Evolutionary conservation across 2,888 invertebrate species (phyloP).

Genomic region (Drosophila stalkeri): DNA sequence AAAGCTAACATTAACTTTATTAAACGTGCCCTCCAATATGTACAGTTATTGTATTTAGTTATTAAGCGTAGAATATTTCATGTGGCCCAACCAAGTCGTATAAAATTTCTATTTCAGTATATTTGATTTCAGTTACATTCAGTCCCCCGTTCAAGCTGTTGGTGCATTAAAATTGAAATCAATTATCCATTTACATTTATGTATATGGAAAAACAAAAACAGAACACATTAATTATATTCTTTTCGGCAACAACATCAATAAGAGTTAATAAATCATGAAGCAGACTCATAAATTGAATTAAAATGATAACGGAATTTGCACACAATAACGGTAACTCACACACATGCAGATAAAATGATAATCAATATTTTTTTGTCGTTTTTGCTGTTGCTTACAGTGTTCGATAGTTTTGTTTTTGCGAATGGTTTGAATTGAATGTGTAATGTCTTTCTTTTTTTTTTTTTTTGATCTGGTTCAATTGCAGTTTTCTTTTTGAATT

Average conservation of each 20-base stretch:
- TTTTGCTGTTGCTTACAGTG: conserved; percentile 71
- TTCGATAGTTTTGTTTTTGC: conserved; percentile 50
- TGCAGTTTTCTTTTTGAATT: conserved; percentile 39
- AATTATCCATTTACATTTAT: conserved; percentile 35
- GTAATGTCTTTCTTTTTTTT: conserved; percentile 55
- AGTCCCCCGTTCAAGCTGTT: conserved; percentile 32
- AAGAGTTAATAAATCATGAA: conserved; percentile 18
- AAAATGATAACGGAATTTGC: conserved; percentile 39
- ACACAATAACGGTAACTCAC: conserved; percentile 44
- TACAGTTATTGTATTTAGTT: conserved; percentile 5
- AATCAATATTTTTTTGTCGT: conserved; percentile 50
- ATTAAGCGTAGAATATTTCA: conserved; percentile 30
- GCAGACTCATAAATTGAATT: conserved; percentile 5
- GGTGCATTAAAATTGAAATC: conserved; percentile 55
- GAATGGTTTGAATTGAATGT: conserved; percentile 57
- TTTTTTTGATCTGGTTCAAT: conserved; percentile 43
- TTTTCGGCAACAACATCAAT: conserved; percentile 44
- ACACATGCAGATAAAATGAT: conserved; percentile 67
- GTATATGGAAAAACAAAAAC: conserved; percentile 14
- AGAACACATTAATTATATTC: conserved; percentile 35
- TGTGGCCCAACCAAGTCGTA: conserved; percentile 20
- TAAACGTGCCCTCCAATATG: conserved; percentile 21
- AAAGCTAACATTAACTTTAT: conserved; percentile 3
- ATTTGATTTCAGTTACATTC: conserved; percentile 11
- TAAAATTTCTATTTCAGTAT: neutral